Evolutionary conservation across 2,113 vertebrate genomes (phyloP).

Genomic region (Xiphorhynchus elegans): DNA sequence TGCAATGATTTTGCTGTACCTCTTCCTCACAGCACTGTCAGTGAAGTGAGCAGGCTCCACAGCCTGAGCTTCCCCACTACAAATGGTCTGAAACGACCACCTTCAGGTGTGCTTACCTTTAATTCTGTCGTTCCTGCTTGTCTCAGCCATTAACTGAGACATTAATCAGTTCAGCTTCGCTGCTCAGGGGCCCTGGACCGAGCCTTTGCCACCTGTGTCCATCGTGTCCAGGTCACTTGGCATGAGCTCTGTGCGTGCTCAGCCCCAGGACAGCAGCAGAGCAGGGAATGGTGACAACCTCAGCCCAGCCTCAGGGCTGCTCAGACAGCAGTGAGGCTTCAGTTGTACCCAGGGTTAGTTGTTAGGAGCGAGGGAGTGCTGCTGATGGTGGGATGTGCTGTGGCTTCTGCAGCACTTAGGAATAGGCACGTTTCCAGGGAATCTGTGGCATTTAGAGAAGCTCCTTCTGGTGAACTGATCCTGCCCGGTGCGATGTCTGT

Average conservation of each 20-base stretch:
- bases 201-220: accelerated
- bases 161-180: accelerated
- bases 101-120: background rate
- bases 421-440: background rate
- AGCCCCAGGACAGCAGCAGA: background rate
- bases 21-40: background rate
- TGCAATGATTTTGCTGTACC: background rate
- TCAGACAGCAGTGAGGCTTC: background rate
- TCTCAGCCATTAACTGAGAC: background rate
- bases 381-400: accelerated
- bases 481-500: accelerated
- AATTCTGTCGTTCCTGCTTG: background rate
- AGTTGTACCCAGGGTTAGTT: accelerated
- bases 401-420: accelerated
- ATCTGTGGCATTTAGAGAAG: background rate
- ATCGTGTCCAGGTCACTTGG: background rate
- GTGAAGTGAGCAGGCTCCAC: background rate
- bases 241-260: accelerated
- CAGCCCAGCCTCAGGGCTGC: background rate
- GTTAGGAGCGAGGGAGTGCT: accelerated
- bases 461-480: background rate
- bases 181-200: background rate
- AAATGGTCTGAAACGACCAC: background rate
- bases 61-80: background rate
- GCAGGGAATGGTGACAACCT: accelerated